Evolutionary conservation across 2,888 invertebrate species (phyloP).

Genomic region (Drosophila heteroneura): DNA sequence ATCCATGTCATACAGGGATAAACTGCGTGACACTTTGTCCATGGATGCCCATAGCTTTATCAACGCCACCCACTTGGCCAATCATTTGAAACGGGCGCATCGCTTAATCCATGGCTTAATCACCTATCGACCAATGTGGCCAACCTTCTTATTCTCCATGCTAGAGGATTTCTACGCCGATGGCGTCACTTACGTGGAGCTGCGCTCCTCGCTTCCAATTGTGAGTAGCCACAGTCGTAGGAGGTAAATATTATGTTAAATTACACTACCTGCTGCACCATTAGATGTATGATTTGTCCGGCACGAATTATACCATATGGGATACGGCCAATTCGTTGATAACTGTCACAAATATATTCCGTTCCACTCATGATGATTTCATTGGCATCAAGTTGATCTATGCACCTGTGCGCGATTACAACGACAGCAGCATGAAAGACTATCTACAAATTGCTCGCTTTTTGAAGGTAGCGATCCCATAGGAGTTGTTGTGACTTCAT

Average conservation of each 20-base stretch:
- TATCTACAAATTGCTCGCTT: conserved; percentile 54
- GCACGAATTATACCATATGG: conserved; percentile 86
- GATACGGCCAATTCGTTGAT: conserved; percentile 87
- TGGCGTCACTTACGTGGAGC: conserved; percentile 89
- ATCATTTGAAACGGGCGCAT: conserved; percentile 87
- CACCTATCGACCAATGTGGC: conserved; percentile 88
- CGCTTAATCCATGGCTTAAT: conserved; percentile 86
- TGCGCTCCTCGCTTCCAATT: conserved; percentile 87
- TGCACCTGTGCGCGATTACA: conserved; percentile 87
- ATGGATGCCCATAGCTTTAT: conserved; percentile 83
- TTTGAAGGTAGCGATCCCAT: conserved; percentile 50
- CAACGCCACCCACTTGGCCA: conserved; percentile 87
- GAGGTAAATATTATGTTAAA: not conserved
- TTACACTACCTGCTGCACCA: not conserved
- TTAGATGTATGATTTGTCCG: conserved; percentile 88
- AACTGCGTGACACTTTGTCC: conserved; percentile 30
- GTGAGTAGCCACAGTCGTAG: conserved; percentile 56
- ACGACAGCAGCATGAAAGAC: conserved; percentile 81
- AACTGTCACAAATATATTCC: conserved; percentile 86
- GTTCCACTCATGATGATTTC: conserved; percentile 87
- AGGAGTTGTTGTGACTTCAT: not conserved
- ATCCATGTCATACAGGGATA: conserved; percentile 84
- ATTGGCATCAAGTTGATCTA: conserved; percentile 89
- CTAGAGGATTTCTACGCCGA: conserved; percentile 88
- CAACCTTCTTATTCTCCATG: conserved; percentile 88